Conservation (phyloP, 2,888 invertebrate species). For the Mactromeris polynyma region DNA sequence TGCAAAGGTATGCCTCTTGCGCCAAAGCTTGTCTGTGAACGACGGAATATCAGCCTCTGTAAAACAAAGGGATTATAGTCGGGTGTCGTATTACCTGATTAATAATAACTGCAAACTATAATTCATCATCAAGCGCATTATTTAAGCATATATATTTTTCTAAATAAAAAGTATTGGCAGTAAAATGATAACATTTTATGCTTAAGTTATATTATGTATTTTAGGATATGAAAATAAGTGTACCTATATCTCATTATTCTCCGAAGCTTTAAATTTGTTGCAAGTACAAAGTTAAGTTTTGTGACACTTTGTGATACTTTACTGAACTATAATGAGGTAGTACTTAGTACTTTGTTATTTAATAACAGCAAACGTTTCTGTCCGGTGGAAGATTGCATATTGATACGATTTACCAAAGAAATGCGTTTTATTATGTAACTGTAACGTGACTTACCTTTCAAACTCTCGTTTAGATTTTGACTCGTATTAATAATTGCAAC, state of each 20-base stretch:
- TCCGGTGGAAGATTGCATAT: too few species aligned
- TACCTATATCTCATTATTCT: not conserved
- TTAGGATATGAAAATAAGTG: not conserved
- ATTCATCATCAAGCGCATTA: not conserved
- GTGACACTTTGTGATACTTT: too few species aligned
- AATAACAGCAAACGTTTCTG: too few species aligned
- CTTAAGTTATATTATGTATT: not conserved
- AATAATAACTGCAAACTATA: not conserved
- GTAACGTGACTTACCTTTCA: slow-evolving; percentile 41
- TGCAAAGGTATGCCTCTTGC: slow-evolving; percentile 52
- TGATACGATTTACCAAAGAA: too few species aligned
- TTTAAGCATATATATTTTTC: not conserved
- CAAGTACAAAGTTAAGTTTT: not conserved
- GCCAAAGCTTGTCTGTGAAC: slow-evolving; percentile 65
- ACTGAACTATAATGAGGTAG: too few species aligned
- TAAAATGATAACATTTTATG: not conserved
- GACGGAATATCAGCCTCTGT: slow-evolving; percentile 66
- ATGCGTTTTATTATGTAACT: not conserved
- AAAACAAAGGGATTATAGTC: not conserved
- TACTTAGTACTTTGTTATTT: too few species aligned
- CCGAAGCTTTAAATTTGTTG: not conserved
- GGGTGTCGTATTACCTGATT: not conserved
- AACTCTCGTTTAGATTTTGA: slow-evolving; percentile 52
- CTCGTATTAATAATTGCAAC: slow-evolving; percentile 62
- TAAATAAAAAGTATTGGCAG: not conserved